Percentiles rank a stretch among this genome's conserved stretches.
These are phyloP conservation scores for Phortica okadai DNA, from an alignment of 2,888 invertebrate genomes.

Conservation along the genomic window DNA sequence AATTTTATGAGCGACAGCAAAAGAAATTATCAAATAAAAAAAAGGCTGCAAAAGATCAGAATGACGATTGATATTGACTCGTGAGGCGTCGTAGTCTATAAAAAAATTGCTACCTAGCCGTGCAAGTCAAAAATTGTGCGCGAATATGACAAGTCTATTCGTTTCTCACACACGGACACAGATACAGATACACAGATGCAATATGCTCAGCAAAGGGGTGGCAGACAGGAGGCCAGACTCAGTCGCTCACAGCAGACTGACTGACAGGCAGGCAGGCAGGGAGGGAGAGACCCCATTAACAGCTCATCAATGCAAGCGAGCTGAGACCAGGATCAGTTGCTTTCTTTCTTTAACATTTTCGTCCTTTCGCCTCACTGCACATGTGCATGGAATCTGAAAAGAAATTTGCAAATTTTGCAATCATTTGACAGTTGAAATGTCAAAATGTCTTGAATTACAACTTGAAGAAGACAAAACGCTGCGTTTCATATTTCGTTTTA, in stretches of 20 bases:
- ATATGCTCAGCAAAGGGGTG: constrained; percentile 29
- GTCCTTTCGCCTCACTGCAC: not conserved
- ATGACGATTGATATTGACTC: constrained; percentile 31
- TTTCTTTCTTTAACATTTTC: constrained; percentile 32
- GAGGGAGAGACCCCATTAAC: constrained; percentile 11
- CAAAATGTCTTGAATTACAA: constrained; percentile 61
- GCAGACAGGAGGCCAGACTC: constrained; percentile 51
- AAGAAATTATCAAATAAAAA: constrained; percentile 37
- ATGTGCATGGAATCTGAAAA: constrained; percentile 25
- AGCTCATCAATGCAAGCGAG: constrained; percentile 41
- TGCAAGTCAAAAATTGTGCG: constrained; percentile 19
- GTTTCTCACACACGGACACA: constrained; percentile 67
- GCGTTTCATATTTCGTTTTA: not conserved
- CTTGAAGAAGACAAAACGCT: not conserved
- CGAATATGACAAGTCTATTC: constrained; percentile 65
- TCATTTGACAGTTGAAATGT: constrained; percentile 45
- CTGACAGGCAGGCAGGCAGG: constrained; percentile 16
- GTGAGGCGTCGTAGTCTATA: constrained; percentile 52
- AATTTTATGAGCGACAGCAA: constrained; percentile 57
- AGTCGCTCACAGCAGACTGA: not conserved
- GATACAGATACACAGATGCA: constrained; percentile 18
- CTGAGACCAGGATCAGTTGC: constrained; percentile 46
- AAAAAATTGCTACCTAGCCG: constrained; percentile 20
- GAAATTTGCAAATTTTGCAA: constrained; percentile 60
- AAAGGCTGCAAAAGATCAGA: not conserved